Percentiles rank a stretch among this genome's conserved stretches.
Conservation (phyloP, 2,888 invertebrate genomes). For the Kuschelorhynchus macadamiae region DNA sequence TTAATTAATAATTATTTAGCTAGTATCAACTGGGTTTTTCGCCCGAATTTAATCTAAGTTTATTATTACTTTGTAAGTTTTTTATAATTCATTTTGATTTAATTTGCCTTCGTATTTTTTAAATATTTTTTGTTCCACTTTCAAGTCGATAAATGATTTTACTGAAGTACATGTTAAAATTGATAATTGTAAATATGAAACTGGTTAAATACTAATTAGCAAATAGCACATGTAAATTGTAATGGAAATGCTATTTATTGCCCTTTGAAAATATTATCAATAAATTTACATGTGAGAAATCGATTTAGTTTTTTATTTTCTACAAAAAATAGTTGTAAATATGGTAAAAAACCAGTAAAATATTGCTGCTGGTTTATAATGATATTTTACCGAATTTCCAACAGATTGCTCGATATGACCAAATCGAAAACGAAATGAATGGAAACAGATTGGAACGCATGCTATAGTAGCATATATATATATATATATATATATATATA, state of each 20-base stretch:
- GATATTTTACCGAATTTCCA: no score
- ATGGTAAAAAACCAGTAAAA: no score
- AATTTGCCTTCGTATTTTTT: no score
- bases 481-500: no score
- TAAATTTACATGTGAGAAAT: slow-evolving; percentile 55
- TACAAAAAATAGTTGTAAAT: background rate
- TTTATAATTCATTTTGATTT: no score
- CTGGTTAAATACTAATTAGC: slow-evolving; percentile 60
- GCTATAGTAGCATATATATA: no score
- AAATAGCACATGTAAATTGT: slow-evolving; percentile 63
- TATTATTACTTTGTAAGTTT: no score
- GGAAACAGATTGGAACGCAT: no score
- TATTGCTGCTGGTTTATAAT: no score
- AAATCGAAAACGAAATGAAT: no score
- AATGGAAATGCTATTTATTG: slow-evolving; percentile 63
- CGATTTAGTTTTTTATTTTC: background rate
- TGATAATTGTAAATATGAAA: slow-evolving; percentile 54
- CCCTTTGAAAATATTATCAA: slow-evolving; percentile 65
- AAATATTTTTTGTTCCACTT: background rate
- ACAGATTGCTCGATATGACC: no score
- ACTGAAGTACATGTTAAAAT: slow-evolving; percentile 47
- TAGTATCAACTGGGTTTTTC: slow-evolving; percentile 10
- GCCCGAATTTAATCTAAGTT: no score
- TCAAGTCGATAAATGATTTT: slow-evolving; percentile 10
- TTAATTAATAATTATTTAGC: slow-evolving; percentile 28